Evolutionary conservation across 2,797 vertebrate genomes (phyloP).

Genomic region (Acomys russatus): DNA sequence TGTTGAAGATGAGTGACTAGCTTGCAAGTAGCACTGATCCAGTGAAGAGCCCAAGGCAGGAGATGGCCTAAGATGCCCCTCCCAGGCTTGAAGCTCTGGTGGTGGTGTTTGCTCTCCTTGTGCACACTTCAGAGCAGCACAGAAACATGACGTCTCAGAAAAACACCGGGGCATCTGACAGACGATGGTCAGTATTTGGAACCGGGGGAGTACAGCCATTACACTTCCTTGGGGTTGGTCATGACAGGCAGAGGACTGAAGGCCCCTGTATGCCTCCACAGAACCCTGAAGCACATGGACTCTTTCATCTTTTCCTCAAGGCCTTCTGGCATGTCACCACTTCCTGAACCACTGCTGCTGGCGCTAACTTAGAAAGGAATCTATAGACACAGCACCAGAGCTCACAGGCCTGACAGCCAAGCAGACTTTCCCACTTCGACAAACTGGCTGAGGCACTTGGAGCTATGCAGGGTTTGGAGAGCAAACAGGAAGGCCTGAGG

Average conservation of each 20-base stretch:
- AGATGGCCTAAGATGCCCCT: background rate
- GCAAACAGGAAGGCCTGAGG: background rate
- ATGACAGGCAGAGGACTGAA: background rate
- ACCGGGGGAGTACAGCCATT: background rate
- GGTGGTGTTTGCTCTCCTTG: background rate
- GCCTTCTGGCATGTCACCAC: background rate
- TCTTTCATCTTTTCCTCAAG: background rate
- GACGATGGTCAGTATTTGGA: background rate
- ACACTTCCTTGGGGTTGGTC: background rate
- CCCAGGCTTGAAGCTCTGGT: background rate
- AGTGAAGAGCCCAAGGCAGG: background rate
- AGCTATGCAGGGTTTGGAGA: background rate
- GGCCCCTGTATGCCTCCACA: background rate
- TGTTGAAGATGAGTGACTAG: background rate
- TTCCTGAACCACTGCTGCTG: background rate
- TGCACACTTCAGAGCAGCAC: background rate
- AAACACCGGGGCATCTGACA: background rate
- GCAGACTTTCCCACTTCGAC: background rate
- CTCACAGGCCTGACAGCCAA: rapidly evolving
- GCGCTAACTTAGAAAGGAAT: background rate
- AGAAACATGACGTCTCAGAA: background rate
- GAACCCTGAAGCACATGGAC: background rate
- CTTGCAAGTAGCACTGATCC: background rate
- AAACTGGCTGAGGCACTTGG: background rate
- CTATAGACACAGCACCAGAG: rapidly evolving